These are phyloP conservation scores for Tuberolachnus salignus DNA, from an alignment of 2,888 invertebrate species.

Conservation along the genomic window DNA sequence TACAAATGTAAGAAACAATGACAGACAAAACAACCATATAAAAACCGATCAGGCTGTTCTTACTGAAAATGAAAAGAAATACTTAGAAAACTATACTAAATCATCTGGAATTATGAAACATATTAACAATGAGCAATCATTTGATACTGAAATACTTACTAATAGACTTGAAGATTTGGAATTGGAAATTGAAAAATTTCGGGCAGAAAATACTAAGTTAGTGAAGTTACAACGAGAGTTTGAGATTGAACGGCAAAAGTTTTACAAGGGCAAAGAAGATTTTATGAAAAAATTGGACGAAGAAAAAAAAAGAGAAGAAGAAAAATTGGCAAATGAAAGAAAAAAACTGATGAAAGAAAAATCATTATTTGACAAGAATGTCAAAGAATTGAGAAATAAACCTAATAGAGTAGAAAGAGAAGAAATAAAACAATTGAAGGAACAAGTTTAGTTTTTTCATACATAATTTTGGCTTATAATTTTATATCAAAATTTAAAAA, in stretches of 20 bases:
- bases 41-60: neutral
- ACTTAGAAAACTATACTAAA: conserved; percentile 47
- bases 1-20: neutral
- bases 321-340: conserved; percentile 73
- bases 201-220: conserved; percentile 66
- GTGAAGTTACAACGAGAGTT: conserved; percentile 63
- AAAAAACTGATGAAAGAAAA: conserved; percentile 73
- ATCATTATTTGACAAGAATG: conserved; percentile 70
- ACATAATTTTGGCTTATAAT: neutral
- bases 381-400: conserved; percentile 73
- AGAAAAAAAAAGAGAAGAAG: conserved; percentile 71
- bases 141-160: conserved; percentile 69
- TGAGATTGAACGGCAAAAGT: conserved; percentile 66
- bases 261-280: conserved; percentile 67
- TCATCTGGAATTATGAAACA: conserved; percentile 21
- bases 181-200: conserved; percentile 68
- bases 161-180: conserved; percentile 72
- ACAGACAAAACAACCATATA: neutral
- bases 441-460: conserved; percentile 60
- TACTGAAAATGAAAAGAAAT: conserved; percentile 45
- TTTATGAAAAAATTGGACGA: conserved; percentile 66
- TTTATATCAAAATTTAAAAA: too few relatives aligned
- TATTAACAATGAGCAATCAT: conserved; percentile 60
- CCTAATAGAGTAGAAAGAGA: conserved; percentile 73
- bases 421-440: conserved; percentile 71